phyloP scores from a whole-genome alignment of 2,113 vertebrate species.

The Triplophysa siluroides region DNA sequence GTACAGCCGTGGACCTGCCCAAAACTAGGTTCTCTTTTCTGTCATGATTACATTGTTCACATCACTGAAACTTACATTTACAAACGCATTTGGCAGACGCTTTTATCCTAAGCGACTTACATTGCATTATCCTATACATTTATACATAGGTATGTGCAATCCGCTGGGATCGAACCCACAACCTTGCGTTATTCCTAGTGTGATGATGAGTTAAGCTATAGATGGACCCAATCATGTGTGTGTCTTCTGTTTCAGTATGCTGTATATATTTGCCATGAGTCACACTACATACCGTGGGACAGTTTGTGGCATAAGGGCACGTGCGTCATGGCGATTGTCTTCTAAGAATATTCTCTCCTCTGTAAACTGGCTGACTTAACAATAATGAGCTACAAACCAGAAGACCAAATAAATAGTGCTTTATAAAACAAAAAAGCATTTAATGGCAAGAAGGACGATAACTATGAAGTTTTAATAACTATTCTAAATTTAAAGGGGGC shows the following conservation, averaged over 20 bases:
- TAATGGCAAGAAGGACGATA: too few relatives aligned
- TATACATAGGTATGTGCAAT: too few relatives aligned
- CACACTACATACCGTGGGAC: not conserved
- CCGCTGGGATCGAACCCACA: too few relatives aligned
- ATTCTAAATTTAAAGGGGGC: too few relatives aligned
- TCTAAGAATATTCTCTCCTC: slow-evolving; percentile 7
- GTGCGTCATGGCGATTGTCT: slow-evolving; percentile 5
- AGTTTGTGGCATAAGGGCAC: slow-evolving; percentile 9
- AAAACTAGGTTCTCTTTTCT: slow-evolving; percentile 15
- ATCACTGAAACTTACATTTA: not conserved
- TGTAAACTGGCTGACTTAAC: not conserved
- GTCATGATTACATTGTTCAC: not conserved
- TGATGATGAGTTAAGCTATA: too few relatives aligned
- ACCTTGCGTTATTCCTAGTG: not conserved
- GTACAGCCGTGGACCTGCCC: not conserved
- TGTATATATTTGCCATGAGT: not conserved
- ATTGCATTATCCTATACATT: too few relatives aligned
- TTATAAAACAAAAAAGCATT: not conserved
- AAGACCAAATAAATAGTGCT: not conserved
- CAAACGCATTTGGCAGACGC: too few relatives aligned
- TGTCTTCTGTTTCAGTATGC: not conserved
- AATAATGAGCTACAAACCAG: not conserved
- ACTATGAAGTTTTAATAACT: too few relatives aligned
- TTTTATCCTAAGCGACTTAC: too few relatives aligned
- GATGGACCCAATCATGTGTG: not conserved